Percentiles rank a stretch among this genome's conserved stretches.
phyloP scores from a whole-genome alignment of 2,113 vertebrate species.

The crab-eating macaque (Macaca fascicularis) region T2T-MFA8v1.1 NC_088381.1:13226001-13226500 shows the following conservation, averaged over 20 bases:
- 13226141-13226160: background rate
- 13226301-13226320: background rate
- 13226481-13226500: background rate
- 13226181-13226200: background rate
- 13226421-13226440: background rate
- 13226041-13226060: background rate
- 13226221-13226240: background rate
- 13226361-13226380: background rate
- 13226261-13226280: background rate
- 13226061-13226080: constrained; percentile 19
- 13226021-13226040: background rate
- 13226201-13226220: background rate
- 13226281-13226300: background rate
- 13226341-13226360: background rate
- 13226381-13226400: background rate
- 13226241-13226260: background rate
- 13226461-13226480: background rate
- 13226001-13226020: background rate
- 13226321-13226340: background rate
- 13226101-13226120: constrained; percentile 10
- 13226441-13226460: background rate
- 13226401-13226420: background rate
- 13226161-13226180: background rate
- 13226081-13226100: background rate
- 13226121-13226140: background rate